phyloP scores from a whole-genome alignment of 92 coral and sea anemone genomes.

The Blastomussa wellsi region DNA sequence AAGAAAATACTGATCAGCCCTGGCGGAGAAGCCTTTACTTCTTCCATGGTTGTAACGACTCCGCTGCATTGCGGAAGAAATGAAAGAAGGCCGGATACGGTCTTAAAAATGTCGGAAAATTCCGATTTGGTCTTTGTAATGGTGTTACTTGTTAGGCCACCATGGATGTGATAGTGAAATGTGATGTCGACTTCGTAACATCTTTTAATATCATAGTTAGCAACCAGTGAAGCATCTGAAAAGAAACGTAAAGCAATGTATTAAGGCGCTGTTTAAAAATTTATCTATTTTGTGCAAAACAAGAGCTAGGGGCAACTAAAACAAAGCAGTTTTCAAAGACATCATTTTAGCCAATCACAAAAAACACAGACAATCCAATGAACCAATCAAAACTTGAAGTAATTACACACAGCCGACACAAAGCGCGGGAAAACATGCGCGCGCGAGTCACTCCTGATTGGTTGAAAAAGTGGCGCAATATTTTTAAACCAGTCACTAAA shows the following conservation, averaged over 20 bases:
- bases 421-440: no score
- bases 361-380: no score
- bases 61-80: not conserved
- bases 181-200: conserved; percentile 36
- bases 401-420: no score
- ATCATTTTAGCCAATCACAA: no score
- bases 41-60: not conserved
- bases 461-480: no score
- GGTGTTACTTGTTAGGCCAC: conserved; percentile 18
- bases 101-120: not conserved
- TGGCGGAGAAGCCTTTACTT: not conserved
- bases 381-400: no score
- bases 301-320: not conserved
- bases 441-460: no score
- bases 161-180: conserved; percentile 33
- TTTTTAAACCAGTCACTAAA: no score
- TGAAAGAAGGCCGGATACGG: not conserved
- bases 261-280: not conserved
- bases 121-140: not conserved
- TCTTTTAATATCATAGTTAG: conserved; percentile 15
- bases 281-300: not conserved
- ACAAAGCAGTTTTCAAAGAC: no score
- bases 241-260: not conserved
- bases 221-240: conserved; percentile 26
- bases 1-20: conserved; percentile 19